A percentile compares a stretch with the other conserved stretches of the same genome.
phyloP scores from a whole-genome alignment of 2,888 invertebrate genomes.

The Pyrrhosoma nymphula region DNA sequence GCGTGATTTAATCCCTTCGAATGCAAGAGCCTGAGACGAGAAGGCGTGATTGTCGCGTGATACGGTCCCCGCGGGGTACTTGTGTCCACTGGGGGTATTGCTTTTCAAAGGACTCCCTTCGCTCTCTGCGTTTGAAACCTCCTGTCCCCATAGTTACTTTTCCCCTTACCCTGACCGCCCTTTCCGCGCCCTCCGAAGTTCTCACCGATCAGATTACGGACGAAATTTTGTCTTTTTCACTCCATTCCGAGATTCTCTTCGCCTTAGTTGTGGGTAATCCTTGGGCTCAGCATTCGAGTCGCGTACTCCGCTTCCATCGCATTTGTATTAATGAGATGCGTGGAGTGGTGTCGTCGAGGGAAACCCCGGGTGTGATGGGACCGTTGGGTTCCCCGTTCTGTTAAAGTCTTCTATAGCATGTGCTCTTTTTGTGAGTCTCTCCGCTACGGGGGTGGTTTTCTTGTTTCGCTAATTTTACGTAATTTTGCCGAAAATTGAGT shows the following conservation, averaged over 20 bases:
- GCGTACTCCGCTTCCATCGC: neutral
- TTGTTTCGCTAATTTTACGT: neutral
- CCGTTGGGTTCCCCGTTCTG: neutral
- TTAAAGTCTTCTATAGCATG: too few species aligned
- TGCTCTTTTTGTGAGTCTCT: too few species aligned
- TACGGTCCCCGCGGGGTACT: too few species aligned
- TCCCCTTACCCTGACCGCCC: neutral
- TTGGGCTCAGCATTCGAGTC: neutral
- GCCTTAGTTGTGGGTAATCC: neutral
- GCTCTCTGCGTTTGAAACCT: neutral
- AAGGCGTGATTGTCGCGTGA: too few species aligned
- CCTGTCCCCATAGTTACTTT: neutral
- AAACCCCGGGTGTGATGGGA: neutral
- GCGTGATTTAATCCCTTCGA: too few species aligned
- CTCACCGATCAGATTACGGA: neutral
- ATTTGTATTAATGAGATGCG: neutral
- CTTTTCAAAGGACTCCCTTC: neutral
- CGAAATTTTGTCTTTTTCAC: neutral
- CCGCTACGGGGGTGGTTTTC: too few species aligned
- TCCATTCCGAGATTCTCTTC: neutral
- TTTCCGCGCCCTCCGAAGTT: neutral
- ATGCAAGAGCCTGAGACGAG: too few species aligned
- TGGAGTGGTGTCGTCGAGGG: neutral
- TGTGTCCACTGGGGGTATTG: too few species aligned
- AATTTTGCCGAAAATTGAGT: neutral